These are phyloP conservation scores for Labia minor DNA, from an alignment of 2,888 invertebrate species.

Conservation along the genomic window DNA sequence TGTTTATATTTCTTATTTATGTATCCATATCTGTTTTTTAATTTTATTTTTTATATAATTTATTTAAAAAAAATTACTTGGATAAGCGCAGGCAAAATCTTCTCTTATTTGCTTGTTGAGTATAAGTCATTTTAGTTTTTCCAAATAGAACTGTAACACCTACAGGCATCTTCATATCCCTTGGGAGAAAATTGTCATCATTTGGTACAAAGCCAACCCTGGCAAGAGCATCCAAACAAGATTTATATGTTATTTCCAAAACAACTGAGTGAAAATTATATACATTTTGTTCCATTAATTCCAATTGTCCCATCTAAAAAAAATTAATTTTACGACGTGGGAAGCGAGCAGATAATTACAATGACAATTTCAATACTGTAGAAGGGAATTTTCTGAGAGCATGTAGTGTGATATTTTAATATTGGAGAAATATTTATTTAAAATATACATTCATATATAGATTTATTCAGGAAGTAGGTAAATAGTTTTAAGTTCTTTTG, in stretches of 20 bases:
- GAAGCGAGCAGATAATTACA: not conserved
- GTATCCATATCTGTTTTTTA: no score
- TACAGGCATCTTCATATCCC: constrained; percentile 24
- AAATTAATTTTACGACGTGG: constrained; percentile 18
- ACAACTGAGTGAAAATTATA: constrained; percentile 42
- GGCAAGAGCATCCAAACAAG: constrained; percentile 64
- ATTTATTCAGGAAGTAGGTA: no score
- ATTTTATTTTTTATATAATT: no score
- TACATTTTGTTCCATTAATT: constrained; percentile 36
- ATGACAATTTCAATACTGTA: not conserved
- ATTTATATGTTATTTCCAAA: constrained; percentile 50
- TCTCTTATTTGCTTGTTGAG: constrained; percentile 74
- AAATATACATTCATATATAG: no score
- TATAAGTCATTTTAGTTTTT: constrained; percentile 65
- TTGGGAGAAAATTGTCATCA: constrained; percentile 45
- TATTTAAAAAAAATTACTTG: constrained; percentile 56
- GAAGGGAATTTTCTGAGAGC: not conserved
- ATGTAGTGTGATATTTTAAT: no score
- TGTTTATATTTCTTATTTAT: no score
- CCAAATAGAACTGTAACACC: constrained; percentile 36
- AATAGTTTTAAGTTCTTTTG: no score
- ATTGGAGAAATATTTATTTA: no score
- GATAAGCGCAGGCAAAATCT: constrained; percentile 68
- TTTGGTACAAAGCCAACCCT: constrained; percentile 68
- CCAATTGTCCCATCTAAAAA: constrained; percentile 42